These are phyloP conservation scores for Perdita meconis DNA, from an alignment of 2,888 invertebrate genomes.

Conservation along the genomic window DNA sequence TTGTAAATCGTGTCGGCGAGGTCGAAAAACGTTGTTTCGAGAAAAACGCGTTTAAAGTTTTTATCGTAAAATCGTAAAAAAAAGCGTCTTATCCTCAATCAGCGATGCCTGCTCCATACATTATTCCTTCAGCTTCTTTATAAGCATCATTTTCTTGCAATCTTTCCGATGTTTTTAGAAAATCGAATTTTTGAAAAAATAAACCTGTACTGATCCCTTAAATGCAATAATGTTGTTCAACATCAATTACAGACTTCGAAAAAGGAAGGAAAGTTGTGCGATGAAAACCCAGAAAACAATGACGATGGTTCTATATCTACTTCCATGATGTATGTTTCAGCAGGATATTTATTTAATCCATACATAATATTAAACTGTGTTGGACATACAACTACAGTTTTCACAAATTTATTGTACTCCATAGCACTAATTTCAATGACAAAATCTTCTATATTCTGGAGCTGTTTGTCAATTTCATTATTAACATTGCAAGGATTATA, in stretches of 20 bases:
- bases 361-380: conserved; percentile 94
- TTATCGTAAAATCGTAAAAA: too few relatives aligned
- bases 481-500: conserved; percentile 93
- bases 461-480: conserved; percentile 90
- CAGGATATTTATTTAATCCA: conserved; percentile 95
- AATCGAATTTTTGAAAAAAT: too few relatives aligned
- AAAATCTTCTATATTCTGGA: conserved; percentile 87
- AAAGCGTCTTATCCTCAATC: too few relatives aligned
- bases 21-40: too few relatives aligned
- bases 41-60: too few relatives aligned
- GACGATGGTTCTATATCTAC: conserved; percentile 61
- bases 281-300: conserved; percentile 41
- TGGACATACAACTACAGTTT: conserved; percentile 95
- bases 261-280: conserved; percentile 67
- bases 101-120: too few relatives aligned
- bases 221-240: background rate
- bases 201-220: too few relatives aligned
- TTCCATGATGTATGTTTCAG: conserved; percentile 87
- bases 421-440: conserved; percentile 89
- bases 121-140: too few relatives aligned
- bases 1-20: too few relatives aligned
- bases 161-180: too few relatives aligned
- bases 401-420: conserved; percentile 93
- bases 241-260: conserved; percentile 71
- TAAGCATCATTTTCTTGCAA: too few relatives aligned